Conservation (phyloP, 2,797 vertebrate species). For the Hydrolagus colliei region DNA sequence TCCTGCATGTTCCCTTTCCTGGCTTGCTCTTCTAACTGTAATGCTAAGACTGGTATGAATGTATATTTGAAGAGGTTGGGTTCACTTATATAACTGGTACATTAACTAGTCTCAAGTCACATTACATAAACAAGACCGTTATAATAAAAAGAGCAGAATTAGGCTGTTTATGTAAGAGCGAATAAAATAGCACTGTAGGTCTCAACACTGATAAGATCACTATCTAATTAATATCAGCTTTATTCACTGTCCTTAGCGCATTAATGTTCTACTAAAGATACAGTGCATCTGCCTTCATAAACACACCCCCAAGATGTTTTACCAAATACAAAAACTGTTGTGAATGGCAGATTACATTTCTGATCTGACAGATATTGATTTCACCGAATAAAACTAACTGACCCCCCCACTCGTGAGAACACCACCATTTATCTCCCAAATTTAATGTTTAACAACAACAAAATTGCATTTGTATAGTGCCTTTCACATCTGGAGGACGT, state of each 20-base stretch:
- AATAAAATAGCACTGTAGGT: neutral
- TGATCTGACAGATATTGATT: neutral
- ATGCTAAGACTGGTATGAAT: neutral
- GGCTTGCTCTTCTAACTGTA: neutral
- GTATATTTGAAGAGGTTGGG: neutral
- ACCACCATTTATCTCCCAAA: neutral
- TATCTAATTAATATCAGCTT: neutral
- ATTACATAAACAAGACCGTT: slow-evolving; percentile 15
- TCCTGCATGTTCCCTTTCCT: neutral
- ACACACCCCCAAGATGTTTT: neutral
- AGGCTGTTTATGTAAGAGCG: neutral
- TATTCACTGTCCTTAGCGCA: neutral
- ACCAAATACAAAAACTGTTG: neutral
- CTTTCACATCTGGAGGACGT: neutral
- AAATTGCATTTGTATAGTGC: neutral
- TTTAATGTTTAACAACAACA: no score
- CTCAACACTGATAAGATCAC: neutral
- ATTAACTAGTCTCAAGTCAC: slow-evolving; percentile 4
- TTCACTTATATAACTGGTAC: slow-evolving; percentile 11
- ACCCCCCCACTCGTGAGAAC: neutral
- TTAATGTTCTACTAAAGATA: neutral
- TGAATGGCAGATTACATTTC: neutral
- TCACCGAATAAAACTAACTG: neutral
- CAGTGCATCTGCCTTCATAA: neutral
- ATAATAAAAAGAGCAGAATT: neutral